These are phyloP conservation scores for Piaya cayana DNA, from an alignment of 2,113 vertebrate genomes.

Conservation along the genomic window DNA sequence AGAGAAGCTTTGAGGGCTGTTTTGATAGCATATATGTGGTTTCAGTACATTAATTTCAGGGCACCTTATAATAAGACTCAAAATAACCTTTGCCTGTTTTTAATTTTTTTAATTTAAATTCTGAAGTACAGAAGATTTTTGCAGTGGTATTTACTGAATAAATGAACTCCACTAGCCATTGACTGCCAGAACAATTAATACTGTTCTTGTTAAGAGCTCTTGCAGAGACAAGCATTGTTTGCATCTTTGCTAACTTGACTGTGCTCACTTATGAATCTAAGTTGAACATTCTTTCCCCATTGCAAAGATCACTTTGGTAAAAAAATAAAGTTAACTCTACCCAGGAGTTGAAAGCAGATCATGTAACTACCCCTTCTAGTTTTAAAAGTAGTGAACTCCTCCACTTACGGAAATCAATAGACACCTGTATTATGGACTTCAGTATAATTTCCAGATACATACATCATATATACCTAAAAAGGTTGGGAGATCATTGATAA, in stretches of 20 bases:
- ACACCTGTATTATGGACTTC: not conserved
- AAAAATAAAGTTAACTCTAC: not conserved
- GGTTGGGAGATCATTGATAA: not conserved
- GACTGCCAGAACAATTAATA: constrained; percentile 1
- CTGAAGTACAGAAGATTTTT: not conserved
- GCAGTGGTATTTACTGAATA: not conserved
- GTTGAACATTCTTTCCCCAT: fast-evolving
- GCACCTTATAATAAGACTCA: not conserved
- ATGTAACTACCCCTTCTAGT: not conserved
- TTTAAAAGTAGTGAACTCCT: not conserved
- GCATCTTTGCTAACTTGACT: not conserved
- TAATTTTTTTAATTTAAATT: not conserved
- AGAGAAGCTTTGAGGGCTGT: not conserved
- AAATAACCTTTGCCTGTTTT: not conserved
- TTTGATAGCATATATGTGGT: not conserved
- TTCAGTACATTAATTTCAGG: not conserved
- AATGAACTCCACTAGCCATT: not conserved
- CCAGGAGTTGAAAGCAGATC: not conserved
- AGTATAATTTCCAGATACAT: not conserved
- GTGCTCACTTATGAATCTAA: not conserved
- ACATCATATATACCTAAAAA: not conserved
- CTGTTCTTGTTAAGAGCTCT: not conserved
- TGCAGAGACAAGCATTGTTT: not conserved
- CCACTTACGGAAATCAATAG: not conserved
- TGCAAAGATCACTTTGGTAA: not conserved